Evolutionary conservation across 2,888 invertebrate species (phyloP).

Genomic region (Cybosia mesomella): DNA sequence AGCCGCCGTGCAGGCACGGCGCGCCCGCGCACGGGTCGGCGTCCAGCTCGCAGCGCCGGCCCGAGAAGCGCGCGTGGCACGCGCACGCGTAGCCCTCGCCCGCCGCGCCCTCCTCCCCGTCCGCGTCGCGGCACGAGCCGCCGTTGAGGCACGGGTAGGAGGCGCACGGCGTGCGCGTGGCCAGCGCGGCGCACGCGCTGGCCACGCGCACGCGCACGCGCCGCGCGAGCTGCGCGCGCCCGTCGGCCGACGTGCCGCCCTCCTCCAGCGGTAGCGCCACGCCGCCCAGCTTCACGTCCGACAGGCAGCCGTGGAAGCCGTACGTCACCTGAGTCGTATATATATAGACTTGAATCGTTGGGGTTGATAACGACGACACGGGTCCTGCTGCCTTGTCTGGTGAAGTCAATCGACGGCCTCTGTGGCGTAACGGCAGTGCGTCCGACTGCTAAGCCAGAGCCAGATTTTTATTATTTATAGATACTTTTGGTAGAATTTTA

Average conservation of each 20-base stretch:
- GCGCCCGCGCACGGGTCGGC: constrained; percentile 95
- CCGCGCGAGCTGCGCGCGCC: constrained; percentile 71
- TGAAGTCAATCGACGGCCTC: too few relatives aligned
- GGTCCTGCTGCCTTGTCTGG: too few relatives aligned
- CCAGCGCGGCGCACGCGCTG: constrained; percentile 65
- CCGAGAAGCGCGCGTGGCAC: constrained; percentile 92
- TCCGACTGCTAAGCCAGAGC: too few relatives aligned
- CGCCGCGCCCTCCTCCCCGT: constrained; percentile 56
- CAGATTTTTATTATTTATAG: too few relatives aligned
- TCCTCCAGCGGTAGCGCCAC: constrained; percentile 90
- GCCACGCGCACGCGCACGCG: constrained; percentile 70
- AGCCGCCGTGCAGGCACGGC: constrained; percentile 95
- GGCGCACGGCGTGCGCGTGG: constrained; percentile 72
- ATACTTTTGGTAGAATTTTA: too few relatives aligned
- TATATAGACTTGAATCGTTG: neutral
- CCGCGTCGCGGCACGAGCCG: constrained; percentile 88
- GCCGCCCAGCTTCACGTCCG: constrained; percentile 93
- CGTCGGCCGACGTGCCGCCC: constrained; percentile 71
- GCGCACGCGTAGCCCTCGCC: constrained; percentile 90
- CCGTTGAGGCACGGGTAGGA: constrained; percentile 79
- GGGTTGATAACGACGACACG: too few relatives aligned
- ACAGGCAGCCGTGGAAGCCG: constrained; percentile 97
- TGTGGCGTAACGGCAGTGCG: neutral
- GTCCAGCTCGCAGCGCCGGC: constrained; percentile 93
- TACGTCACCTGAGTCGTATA: constrained; percentile 88